A percentile compares a stretch with the other conserved stretches of the same genome.
phyloP scores from a whole-genome alignment of 2,797 vertebrate genomes.

The Glossophaga mutica region DNA sequence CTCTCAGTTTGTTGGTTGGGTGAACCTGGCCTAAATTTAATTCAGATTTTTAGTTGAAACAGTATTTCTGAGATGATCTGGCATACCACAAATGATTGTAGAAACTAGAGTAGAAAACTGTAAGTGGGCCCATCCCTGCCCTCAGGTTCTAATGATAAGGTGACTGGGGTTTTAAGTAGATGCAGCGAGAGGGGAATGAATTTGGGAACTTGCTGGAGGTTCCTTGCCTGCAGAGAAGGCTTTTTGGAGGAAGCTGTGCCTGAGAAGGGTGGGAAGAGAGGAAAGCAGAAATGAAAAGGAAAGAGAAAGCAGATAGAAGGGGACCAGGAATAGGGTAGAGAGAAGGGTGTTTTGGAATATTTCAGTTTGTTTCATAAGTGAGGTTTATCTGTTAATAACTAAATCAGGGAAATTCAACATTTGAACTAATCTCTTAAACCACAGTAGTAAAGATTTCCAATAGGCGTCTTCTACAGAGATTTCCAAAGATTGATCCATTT shows the following conservation, averaged over 20 bases:
- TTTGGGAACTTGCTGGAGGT: neutral
- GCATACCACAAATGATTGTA: neutral
- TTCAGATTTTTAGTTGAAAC: neutral
- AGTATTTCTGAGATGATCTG: neutral
- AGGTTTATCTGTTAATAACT: neutral
- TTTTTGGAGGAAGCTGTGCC: neutral
- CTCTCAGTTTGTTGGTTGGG: neutral
- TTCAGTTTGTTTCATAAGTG: neutral
- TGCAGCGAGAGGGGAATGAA: neutral
- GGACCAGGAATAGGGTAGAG: neutral
- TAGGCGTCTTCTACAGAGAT: neutral
- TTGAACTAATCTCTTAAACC: neutral
- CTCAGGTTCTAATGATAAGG: rapidly evolving
- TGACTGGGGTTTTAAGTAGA: neutral
- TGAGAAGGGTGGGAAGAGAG: neutral
- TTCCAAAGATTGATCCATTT: neutral
- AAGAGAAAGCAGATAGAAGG: neutral
- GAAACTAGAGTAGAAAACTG: neutral
- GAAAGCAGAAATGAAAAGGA: neutral
- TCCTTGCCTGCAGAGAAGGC: too few relatives aligned
- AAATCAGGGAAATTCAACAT: neutral
- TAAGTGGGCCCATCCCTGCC: neutral
- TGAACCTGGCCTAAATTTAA: neutral
- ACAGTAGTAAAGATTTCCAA: neutral
- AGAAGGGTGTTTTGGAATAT: neutral